Percentiles rank a stretch among this genome's conserved stretches.
Evolutionary conservation across 2,113 vertebrate genomes (phyloP).

Genomic region (Dissostichus mawsoni): DNA sequence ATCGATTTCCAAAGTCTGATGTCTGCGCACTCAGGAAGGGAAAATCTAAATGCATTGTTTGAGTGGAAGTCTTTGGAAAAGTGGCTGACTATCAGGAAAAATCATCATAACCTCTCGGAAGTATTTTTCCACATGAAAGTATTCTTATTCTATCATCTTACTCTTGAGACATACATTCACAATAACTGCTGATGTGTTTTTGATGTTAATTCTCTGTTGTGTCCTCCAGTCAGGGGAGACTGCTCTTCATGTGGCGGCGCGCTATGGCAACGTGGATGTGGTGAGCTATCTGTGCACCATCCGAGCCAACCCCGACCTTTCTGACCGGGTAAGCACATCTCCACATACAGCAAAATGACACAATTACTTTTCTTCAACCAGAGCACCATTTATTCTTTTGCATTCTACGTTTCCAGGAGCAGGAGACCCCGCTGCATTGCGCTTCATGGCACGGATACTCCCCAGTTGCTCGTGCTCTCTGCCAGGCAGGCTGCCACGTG

Average conservation of each 20-base stretch:
- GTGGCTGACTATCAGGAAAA: neutral
- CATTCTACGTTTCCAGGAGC: constrained; percentile 83
- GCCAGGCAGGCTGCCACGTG: constrained; percentile 89
- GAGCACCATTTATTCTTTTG: neutral
- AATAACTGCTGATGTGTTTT: neutral
- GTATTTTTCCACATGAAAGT: neutral
- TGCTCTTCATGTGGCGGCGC: constrained; percentile 94
- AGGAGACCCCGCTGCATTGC: constrained; percentile 95
- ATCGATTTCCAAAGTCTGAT: neutral
- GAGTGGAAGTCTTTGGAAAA: neutral
- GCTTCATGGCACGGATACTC: constrained; percentile 98
- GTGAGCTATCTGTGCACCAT: constrained; percentile 93
- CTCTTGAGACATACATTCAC: too few species aligned
- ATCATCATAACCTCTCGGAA: neutral
- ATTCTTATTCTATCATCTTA: neutral
- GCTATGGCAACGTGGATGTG: constrained; percentile 96
- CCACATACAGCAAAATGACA: too few species aligned
- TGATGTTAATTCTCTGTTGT: constrained; percentile 1
- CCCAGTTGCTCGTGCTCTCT: constrained; percentile 90
- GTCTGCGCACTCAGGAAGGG: neutral
- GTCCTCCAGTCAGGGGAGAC: constrained; percentile 93
- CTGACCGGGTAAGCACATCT: constrained; percentile 88
- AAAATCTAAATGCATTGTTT: constrained; percentile 15
- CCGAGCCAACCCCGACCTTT: constrained; percentile 91
- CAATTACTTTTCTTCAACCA: rapidly evolving